These are phyloP conservation scores for Rhagium mordax DNA, from an alignment of 2,888 invertebrate species.

Conservation along the genomic window DNA sequence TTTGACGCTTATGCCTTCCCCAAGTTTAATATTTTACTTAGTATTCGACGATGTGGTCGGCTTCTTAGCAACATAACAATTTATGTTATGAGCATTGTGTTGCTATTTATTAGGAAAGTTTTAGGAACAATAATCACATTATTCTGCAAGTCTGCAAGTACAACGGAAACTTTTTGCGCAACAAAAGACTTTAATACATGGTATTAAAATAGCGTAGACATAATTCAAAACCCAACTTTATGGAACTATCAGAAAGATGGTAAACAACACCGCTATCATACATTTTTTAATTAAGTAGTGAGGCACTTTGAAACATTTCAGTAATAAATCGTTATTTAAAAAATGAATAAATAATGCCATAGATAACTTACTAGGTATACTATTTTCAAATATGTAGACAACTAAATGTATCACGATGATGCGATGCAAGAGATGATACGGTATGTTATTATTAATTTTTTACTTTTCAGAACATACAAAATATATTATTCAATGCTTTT, in stretches of 20 bases:
- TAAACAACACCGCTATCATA: too few species aligned
- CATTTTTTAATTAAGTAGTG: too few species aligned
- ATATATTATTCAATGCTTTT: too few species aligned
- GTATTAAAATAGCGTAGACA: constrained; percentile 33
- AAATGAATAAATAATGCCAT: too few species aligned
- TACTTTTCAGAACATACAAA: too few species aligned
- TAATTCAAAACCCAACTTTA: constrained; percentile 49
- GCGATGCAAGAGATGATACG: too few species aligned
- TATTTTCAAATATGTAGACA: too few species aligned
- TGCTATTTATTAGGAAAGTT: constrained; percentile 58
- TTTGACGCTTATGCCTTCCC: background rate
- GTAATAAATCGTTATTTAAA: too few species aligned
- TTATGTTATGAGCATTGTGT: constrained; percentile 42
- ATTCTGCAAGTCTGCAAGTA: constrained; percentile 41
- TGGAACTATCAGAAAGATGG: constrained; percentile 21
- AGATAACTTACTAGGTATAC: too few species aligned
- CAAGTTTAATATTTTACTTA: constrained; percentile 31
- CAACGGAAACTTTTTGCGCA: constrained; percentile 47
- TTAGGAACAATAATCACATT: constrained; percentile 45
- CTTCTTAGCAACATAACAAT: background rate
- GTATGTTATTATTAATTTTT: too few species aligned
- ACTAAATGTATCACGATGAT: too few species aligned
- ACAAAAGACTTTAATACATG: constrained; percentile 51
- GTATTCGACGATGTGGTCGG: constrained; percentile 6
- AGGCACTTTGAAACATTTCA: too few species aligned